These are phyloP conservation scores for Lepas anatifera DNA, from an alignment of 2,888 invertebrate species.

Conservation along the genomic window DNA sequence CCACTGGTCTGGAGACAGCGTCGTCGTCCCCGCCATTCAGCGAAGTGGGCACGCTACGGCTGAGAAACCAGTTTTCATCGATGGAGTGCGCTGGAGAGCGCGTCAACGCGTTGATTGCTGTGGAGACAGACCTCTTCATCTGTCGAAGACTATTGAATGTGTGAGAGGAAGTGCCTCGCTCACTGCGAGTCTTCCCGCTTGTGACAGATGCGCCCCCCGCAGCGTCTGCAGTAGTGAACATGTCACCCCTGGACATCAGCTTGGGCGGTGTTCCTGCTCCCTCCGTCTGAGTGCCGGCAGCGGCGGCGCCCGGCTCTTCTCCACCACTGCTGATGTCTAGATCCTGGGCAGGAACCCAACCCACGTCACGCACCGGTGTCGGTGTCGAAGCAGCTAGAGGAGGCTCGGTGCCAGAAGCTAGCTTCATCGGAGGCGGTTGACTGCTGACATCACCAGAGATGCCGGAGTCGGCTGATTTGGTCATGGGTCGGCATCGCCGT, in stretches of 20 bases:
- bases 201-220: conserved; percentile 15
- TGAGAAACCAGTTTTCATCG: conserved; percentile 66
- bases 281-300: conserved; percentile 18
- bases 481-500: conserved; percentile 35
- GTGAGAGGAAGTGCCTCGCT: conserved; percentile 20
- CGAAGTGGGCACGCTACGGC: conserved; percentile 65
- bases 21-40: conserved; percentile 45
- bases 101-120: conserved; percentile 27
- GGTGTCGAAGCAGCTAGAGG: conserved; percentile 27
- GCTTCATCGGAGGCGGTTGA: conserved; percentile 38
- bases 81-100: conserved; percentile 3
- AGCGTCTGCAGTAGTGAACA: conserved; percentile 24
- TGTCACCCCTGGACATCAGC: conserved; percentile 27
- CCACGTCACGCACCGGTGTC: conserved; percentile 26
- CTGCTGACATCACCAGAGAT: conserved; percentile 63
- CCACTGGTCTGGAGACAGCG: conserved; percentile 26
- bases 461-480: conserved; percentile 71
- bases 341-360: conserved; percentile 77
- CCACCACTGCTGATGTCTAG: conserved; percentile 48
- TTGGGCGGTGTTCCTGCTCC: conserved; percentile 28
- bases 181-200: background rate
- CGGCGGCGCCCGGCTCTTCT: conserved; percentile 33
- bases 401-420: conserved; percentile 27
- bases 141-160: conserved; percentile 44
- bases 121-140: conserved; percentile 49